Evolutionary conservation across 2,888 invertebrate genomes (phyloP).

Genomic region (Sussaba pulchella): DNA sequence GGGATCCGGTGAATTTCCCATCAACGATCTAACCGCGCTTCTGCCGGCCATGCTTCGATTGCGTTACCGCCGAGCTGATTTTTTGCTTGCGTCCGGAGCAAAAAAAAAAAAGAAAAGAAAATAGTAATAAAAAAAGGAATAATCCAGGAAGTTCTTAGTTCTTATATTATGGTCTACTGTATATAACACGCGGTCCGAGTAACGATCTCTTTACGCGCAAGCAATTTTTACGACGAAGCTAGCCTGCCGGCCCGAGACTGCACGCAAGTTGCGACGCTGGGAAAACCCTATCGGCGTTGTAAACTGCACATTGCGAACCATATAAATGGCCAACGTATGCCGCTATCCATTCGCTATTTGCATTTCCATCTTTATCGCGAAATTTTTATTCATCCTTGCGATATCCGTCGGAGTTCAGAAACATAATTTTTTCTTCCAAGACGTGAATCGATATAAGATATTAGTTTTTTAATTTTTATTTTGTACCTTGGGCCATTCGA

Average conservation of each 20-base stretch:
- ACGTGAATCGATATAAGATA: too few relatives aligned
- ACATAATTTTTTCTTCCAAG: too few relatives aligned
- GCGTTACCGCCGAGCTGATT: conserved; percentile 22
- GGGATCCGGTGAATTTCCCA: conserved; percentile 34
- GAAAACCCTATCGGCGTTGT: conserved; percentile 65
- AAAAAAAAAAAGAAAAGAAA: conserved; percentile 35
- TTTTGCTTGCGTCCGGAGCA: conserved; percentile 1
- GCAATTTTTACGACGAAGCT: conserved; percentile 83
- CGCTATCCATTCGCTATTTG: conserved; percentile 7
- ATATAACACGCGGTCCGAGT: conserved; percentile 70
- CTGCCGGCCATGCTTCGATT: conserved; percentile 61
- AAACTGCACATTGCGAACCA: conserved; percentile 17
- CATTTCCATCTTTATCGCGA: conserved; percentile 4
- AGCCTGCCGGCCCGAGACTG: conserved; percentile 79
- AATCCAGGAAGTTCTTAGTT: conserved; percentile 81
- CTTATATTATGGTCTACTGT: conserved; percentile 28
- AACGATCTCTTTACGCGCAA: conserved; percentile 84
- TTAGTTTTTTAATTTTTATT: too few relatives aligned
- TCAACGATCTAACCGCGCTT: conserved; percentile 45
- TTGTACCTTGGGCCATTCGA: too few relatives aligned
- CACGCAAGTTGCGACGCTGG: conserved; percentile 79
- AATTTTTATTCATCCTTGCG: not conserved
- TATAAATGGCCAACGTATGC: not conserved
- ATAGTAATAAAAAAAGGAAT: too few relatives aligned
- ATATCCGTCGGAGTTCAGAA: not conserved